Conservation (phyloP, 2,797 vertebrate genomes). For the Odontamblyopus lacepedii region DNA sequence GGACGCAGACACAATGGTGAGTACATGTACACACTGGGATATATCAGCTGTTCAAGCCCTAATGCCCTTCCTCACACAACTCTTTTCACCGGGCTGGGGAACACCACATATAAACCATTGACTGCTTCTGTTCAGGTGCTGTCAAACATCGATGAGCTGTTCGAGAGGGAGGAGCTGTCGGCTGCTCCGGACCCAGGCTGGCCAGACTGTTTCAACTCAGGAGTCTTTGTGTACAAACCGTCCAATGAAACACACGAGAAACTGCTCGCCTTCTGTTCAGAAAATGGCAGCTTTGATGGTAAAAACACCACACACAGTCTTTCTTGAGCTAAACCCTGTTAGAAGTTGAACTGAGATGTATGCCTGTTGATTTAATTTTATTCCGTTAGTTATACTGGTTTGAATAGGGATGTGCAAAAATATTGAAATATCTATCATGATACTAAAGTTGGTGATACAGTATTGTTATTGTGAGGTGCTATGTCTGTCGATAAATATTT, state of each 20-base stretch:
- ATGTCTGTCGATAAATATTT: no score
- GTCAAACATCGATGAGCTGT: slow-evolving; percentile 94
- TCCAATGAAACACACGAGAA: slow-evolving; percentile 88
- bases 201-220: slow-evolving; percentile 99
- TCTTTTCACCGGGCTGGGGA: neutral
- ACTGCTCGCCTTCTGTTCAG: slow-evolving; percentile 83
- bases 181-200: slow-evolving; percentile 95
- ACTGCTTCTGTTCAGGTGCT: slow-evolving; percentile 78
- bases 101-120: no score
- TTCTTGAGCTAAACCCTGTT: neutral
- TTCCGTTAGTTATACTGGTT: neutral
- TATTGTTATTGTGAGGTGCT: no score
- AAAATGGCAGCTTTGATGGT: slow-evolving; percentile 97
- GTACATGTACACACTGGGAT: no score
- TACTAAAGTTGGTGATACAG: no score
- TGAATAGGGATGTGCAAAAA: no score
- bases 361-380: neutral
- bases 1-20: slow-evolving; percentile 97
- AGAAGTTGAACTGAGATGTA: neutral
- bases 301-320: slow-evolving; percentile 44
- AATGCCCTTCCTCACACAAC: neutral
- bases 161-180: slow-evolving; percentile 93
- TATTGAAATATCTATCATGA: no score
- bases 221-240: slow-evolving; percentile 93
- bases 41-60: no score